Base-by-base conservation (phyloP, 1,140 invertebrate species). In the Bombus haemorrhoidalis region DNA sequence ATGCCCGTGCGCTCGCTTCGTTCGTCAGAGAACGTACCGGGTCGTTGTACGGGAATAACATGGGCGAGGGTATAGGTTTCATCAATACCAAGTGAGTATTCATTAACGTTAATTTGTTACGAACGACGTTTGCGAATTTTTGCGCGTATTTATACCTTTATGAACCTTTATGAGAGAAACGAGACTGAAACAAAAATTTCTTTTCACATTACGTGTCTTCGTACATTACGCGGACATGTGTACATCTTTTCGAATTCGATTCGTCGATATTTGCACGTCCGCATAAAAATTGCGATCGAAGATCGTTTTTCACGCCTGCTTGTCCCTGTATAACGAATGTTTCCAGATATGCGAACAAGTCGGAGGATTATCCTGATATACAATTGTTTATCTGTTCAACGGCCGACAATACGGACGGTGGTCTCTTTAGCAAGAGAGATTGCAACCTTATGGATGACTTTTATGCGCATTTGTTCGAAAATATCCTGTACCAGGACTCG, bases 1-100 rank as follows among this genome's bases (percentile, higher is more conserved):
- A 94, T 13, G 62, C 96, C 0, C 92, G 94, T 2, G 94, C 96
- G 2, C 90, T 97, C 0, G 93, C 95, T 10, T 92, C 96, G 25
- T 97, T 97, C 90, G 84, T 96, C 0, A 87, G 95, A 8, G 92
- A 96, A 13, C 93, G 95, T 32, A 93, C 93, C 25, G 97, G 97
- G 3, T 95, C 96, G 5, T 91, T 97, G 32, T 97, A 97, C 83
- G 96, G 96, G 79, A 95, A 97, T 90, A 96, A 97, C 25, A 96
- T 96, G 47, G 96, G 96, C 59, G 97, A 98, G 93, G 97, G 96
- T 2, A 97, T 98, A 96, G 97, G 96, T 1, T 98, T 98, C 91
- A 95, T 97, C 0, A 97, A 97, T 69, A 97, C 97, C 0, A 97
- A 96, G 94, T 95, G 88, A 78, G 78, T 79, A 28, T 79, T 18